Conservation (phyloP, 2,797 vertebrate species). For the Sebastes aleutianus region DNA sequence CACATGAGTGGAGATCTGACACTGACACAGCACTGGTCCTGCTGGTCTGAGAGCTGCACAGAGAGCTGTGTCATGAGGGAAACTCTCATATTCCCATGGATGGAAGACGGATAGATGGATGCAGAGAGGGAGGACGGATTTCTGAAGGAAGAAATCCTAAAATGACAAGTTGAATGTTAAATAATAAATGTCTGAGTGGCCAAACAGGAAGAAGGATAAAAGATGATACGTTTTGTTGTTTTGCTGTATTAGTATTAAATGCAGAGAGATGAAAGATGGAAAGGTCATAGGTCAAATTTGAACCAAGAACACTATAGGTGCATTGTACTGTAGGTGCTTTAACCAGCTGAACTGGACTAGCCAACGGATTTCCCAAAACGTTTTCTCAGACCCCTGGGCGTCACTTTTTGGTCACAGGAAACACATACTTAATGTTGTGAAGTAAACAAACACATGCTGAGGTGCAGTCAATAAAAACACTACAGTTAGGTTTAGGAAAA, state of each 20-base stretch:
- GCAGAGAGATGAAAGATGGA: background rate
- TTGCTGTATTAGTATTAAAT: background rate
- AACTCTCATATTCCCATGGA: conserved; percentile 7
- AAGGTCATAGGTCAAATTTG: background rate
- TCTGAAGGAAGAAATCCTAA: background rate
- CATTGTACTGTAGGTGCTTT: background rate
- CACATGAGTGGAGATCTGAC: conserved; percentile 70
- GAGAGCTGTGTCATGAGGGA: conserved; percentile 28
- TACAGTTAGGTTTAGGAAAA: no score
- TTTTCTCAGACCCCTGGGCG: no score
- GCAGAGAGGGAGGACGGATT: background rate
- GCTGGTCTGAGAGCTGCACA: conserved; percentile 43
- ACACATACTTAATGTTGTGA: no score
- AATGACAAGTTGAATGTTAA: background rate
- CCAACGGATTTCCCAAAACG: no score
- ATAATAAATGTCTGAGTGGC: background rate
- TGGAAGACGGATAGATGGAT: background rate
- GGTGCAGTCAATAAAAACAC: no score
- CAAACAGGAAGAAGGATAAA: background rate
- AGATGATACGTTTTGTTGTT: background rate
- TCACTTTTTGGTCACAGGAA: no score
- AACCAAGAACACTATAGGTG: background rate
- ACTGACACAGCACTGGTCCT: conserved; percentile 46
- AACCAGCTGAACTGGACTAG: background rate
- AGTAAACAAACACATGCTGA: no score